phyloP scores from a whole-genome alignment of 2,113 vertebrate genomes.

The Charina bottae region DNA sequence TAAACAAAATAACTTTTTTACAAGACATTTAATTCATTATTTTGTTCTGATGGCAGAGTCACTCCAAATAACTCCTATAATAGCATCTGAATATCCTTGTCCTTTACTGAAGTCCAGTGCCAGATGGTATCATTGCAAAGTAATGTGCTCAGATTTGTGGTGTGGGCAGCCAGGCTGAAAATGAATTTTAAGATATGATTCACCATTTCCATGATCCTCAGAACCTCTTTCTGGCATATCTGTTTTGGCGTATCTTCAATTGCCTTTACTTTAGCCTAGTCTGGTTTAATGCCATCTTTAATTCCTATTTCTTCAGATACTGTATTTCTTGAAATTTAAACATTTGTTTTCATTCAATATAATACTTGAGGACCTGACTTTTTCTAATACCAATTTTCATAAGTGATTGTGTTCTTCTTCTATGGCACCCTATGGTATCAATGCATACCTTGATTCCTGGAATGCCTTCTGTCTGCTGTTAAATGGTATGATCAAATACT shows the following conservation, averaged over 20 bases:
- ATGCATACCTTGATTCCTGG: background rate
- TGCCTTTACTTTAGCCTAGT: background rate
- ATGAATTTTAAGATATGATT: background rate
- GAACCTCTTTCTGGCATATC: background rate
- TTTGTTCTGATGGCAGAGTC: background rate
- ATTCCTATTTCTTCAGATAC: background rate
- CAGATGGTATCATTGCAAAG: background rate
- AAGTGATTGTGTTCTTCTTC: background rate
- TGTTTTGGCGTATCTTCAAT: background rate
- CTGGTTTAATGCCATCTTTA: background rate
- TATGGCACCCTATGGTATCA: background rate
- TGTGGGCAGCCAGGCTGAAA: background rate
- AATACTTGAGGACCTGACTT: background rate
- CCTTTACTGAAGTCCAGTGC: background rate
- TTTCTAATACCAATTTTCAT: background rate
- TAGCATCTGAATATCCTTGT: background rate
- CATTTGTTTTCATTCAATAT: background rate
- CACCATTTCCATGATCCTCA: background rate
- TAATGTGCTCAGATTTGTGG: background rate
- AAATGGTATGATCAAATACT: background rate
- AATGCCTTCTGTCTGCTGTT: background rate
- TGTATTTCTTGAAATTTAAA: background rate
- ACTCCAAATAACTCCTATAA: background rate
- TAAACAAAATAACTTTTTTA: background rate
- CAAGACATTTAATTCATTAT: background rate